A percentile compares a stretch with the other conserved stretches of the same genome.
Conservation (phyloP, 1,140 invertebrate genomes). For the Bacillus rossius region DNA sequence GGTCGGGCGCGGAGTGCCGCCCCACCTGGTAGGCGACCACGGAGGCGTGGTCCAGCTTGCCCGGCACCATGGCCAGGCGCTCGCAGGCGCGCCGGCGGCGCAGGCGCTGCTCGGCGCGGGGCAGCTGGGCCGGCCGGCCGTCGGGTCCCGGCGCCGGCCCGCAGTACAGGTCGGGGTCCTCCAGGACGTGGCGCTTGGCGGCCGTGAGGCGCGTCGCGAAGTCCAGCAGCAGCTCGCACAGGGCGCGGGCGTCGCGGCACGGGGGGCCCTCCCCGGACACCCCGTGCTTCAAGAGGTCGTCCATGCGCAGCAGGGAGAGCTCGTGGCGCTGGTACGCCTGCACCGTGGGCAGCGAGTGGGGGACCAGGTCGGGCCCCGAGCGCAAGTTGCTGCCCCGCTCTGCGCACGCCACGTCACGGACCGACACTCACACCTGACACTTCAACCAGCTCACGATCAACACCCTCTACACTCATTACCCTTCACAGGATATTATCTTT, state of each 20-base stretch:
- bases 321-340: conserved; percentile 78
- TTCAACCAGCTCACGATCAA: too few species aligned
- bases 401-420: too few species aligned
- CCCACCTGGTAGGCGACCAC: conserved; percentile 75
- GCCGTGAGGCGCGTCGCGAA: conserved; percentile 71
- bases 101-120: conserved; percentile 56
- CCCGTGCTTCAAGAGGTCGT: conserved; percentile 71
- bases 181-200: conserved; percentile 70
- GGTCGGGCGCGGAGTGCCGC: too few species aligned
- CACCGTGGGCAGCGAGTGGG: conserved; percentile 55
- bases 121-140: conserved; percentile 47
- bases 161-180: conserved; percentile 75
- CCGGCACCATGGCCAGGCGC: conserved; percentile 70
- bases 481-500: too few species aligned
- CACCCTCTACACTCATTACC: too few species aligned
- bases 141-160: conserved; percentile 23
- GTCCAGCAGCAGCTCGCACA: conserved; percentile 71
- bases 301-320: conserved; percentile 69
- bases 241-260: conserved; percentile 46
- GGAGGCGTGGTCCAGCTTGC: conserved; percentile 91
- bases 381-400: too few species aligned
- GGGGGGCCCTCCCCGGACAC: conserved; percentile 55
- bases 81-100: conserved; percentile 64
- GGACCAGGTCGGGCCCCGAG: too few species aligned
- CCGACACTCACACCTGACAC: too few species aligned